A percentile compares a stretch with the other conserved stretches of the same genome.
These are phyloP conservation scores for Helobdella robusta DNA, from an alignment of 2,888 invertebrate genomes.

Conservation along the genomic window DNA sequence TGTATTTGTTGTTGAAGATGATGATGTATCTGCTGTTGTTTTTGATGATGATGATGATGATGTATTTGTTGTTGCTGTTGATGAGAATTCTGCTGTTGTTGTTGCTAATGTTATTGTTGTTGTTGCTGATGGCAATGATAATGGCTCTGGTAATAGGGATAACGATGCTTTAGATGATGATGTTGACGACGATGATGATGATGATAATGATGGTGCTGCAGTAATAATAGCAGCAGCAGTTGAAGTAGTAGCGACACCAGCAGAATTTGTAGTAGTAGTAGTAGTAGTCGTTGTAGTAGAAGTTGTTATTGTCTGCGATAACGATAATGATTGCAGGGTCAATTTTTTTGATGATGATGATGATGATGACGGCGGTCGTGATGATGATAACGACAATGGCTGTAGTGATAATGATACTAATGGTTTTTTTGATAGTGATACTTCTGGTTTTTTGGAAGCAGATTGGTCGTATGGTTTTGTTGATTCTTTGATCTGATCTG, in stretches of 20 bases:
- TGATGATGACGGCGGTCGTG: not conserved
- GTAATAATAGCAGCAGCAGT: too few species aligned
- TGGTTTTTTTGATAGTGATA: not conserved
- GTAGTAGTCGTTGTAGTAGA: not conserved
- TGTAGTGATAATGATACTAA: not conserved
- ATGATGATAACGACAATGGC: not conserved
- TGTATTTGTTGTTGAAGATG: not conserved
- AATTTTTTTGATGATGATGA: slow-evolving; percentile 2
- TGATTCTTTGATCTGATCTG: too few species aligned
- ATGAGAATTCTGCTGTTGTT: not conserved
- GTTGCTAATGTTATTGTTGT: not conserved
- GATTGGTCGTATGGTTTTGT: too few species aligned
- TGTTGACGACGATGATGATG: slow-evolving; percentile 6
- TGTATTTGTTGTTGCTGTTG: not conserved
- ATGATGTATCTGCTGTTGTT: not conserved
- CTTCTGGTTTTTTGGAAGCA: too few species aligned
- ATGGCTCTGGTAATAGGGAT: not conserved
- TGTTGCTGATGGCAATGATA: not conserved
- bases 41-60: too few species aligned
- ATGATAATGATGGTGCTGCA: not conserved
- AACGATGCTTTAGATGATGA: not conserved
- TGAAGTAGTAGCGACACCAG: not conserved
- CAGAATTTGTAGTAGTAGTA: not conserved
- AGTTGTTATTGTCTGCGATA: not conserved
- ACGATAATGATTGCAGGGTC: not conserved